A percentile compares a stretch with the other conserved stretches of the same genome.
Evolutionary conservation across 2,797 vertebrate species (phyloP).

Genomic region (Emydoidea blandingii): DNA sequence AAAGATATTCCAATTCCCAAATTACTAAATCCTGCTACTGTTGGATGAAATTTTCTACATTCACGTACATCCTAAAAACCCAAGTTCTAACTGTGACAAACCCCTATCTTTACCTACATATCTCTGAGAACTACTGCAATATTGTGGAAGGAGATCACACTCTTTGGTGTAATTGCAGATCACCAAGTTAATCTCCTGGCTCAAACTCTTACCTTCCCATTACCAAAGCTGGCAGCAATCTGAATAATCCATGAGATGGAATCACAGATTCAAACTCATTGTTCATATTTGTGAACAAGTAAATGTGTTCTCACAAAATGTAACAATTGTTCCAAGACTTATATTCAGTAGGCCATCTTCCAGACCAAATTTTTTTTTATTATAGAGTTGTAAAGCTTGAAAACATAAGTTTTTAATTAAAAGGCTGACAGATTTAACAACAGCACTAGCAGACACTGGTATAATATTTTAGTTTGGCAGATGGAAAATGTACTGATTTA

Average conservation of each 20-base stretch:
- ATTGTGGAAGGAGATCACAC: not conserved
- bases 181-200: not conserved
- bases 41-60: not conserved
- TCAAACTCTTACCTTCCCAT: not conserved
- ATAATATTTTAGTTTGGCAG: not conserved
- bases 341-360: not conserved
- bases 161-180: not conserved
- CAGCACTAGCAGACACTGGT: not conserved
- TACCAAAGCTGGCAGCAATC: not conserved
- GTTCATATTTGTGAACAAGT: not conserved
- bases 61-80: not conserved
- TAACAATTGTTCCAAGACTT: not conserved
- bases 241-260: not conserved
- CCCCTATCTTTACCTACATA: too few relatives aligned
- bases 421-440: not conserved
- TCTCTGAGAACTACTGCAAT: not conserved
- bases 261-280: not conserved
- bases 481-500: not conserved
- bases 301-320: not conserved
- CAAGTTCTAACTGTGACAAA: not conserved
- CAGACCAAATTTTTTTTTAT: not conserved
- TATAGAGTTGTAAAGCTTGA: not conserved
- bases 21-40: not conserved
- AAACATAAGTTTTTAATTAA: not conserved
- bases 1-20: not conserved